phyloP scores from a whole-genome alignment of 2,797 vertebrate genomes.

The Nyctalus aviator region DNA sequence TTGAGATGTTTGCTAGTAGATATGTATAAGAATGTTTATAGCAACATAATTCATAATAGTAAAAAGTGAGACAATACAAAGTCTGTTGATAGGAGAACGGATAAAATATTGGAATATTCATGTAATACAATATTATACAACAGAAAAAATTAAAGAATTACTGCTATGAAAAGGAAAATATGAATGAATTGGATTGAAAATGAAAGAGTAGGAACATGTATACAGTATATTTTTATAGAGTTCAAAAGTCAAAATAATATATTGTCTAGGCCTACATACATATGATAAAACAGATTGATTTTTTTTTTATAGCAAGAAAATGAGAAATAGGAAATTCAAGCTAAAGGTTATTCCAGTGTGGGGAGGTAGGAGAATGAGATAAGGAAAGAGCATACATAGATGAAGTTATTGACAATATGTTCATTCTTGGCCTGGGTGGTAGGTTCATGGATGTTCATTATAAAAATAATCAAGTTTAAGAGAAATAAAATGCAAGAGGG shows the following conservation, averaged over 20 bases:
- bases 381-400: neutral
- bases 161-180: neutral
- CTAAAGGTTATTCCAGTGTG: neutral
- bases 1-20: neutral
- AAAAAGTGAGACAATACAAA: neutral
- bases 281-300: neutral
- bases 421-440: neutral
- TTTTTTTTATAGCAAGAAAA: neutral
- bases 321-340: constrained; percentile 22
- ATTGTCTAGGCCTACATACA: neutral
- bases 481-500: constrained; percentile 1
- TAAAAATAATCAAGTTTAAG: constrained; percentile 46
- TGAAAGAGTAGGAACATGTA: neutral
- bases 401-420: neutral
- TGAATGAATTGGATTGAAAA: neutral
- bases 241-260: constrained; percentile 6
- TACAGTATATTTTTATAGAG: neutral
- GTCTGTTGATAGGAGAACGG: neutral
- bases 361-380: neutral
- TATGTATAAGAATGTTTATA: neutral
- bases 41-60: neutral
- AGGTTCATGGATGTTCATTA: neutral
- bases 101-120: neutral
- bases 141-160: constrained; percentile 1
- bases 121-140: neutral